phyloP scores from a whole-genome alignment of 2,113 vertebrate genomes.

The Rhabdomys dilectus region DNA sequence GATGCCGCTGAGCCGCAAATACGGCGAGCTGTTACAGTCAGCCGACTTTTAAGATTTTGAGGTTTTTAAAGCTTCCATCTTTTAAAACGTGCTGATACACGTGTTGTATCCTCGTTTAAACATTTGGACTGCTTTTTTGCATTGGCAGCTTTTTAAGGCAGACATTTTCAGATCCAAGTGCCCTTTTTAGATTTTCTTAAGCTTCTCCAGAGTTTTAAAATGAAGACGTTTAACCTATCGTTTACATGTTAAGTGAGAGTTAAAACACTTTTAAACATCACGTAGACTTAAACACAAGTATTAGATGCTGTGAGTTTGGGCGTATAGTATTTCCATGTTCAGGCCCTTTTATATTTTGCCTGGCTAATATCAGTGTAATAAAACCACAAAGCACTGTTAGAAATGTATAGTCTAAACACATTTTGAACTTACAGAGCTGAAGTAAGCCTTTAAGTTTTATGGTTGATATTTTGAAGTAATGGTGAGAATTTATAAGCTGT shows the following conservation, averaged over 20 bases:
- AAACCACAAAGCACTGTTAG: slow-evolving; percentile 19
- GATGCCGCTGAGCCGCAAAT: background rate
- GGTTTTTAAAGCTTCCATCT: background rate
- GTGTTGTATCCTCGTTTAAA: background rate
- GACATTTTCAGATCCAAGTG: slow-evolving; percentile 17
- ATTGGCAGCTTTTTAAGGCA: background rate
- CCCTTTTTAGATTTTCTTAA: background rate
- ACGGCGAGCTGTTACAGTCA: background rate
- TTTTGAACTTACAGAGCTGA: background rate
- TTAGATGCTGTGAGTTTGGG: background rate
- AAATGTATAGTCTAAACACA: slow-evolving; percentile 21
- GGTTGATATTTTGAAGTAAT: background rate
- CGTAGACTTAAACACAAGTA: background rate
- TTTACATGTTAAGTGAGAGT: slow-evolving; percentile 41
- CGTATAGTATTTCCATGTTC: background rate
- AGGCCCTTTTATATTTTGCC: background rate
- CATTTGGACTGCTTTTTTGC: background rate
- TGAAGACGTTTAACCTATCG: slow-evolving; percentile 6
- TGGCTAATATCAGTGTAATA: slow-evolving; percentile 35
- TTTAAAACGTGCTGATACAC: background rate
- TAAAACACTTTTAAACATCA: background rate
- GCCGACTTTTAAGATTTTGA: background rate
- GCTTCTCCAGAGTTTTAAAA: background rate
- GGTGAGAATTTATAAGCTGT: background rate
- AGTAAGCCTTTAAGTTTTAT: slow-evolving; percentile 25